Conservation (phyloP, 2,797 vertebrate genomes). For the Hapalemur alaotrensis region DNA sequence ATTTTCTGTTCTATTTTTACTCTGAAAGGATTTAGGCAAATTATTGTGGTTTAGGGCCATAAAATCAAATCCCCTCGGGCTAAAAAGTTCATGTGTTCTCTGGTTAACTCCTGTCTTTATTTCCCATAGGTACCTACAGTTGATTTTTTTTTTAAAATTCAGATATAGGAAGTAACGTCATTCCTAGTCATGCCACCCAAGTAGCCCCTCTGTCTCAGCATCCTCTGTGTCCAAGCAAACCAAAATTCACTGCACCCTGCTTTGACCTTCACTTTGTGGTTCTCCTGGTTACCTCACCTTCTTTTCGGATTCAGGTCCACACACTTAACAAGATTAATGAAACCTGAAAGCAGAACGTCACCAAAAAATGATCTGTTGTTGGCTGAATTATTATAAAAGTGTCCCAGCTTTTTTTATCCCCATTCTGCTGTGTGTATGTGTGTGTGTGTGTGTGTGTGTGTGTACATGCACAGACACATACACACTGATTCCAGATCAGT, state of each 20-base stretch:
- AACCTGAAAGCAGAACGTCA: neutral
- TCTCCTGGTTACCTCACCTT: neutral
- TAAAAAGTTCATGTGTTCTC: neutral
- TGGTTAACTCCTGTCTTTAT: neutral
- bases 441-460: neutral
- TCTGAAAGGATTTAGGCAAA: constrained; percentile 8
- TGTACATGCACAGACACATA: accelerated
- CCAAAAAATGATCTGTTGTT: neutral
- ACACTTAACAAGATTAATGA: neutral
- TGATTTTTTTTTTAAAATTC: neutral
- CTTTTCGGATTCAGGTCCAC: neutral
- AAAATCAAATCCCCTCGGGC: neutral
- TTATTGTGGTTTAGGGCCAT: neutral
- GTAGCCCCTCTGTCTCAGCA: neutral
- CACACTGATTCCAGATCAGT: neutral
- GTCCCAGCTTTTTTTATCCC: neutral
- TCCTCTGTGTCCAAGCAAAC: neutral
- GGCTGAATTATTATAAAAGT: neutral
- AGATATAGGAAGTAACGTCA: neutral
- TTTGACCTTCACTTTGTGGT: neutral
- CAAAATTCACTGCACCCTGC: neutral
- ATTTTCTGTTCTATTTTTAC: neutral
- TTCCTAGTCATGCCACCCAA: neutral
- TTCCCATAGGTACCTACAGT: neutral
- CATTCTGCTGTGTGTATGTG: neutral